Evolutionary conservation across 1,140 invertebrate species (phyloP).

Genomic region (Centruroides sculpturatus): DNA sequence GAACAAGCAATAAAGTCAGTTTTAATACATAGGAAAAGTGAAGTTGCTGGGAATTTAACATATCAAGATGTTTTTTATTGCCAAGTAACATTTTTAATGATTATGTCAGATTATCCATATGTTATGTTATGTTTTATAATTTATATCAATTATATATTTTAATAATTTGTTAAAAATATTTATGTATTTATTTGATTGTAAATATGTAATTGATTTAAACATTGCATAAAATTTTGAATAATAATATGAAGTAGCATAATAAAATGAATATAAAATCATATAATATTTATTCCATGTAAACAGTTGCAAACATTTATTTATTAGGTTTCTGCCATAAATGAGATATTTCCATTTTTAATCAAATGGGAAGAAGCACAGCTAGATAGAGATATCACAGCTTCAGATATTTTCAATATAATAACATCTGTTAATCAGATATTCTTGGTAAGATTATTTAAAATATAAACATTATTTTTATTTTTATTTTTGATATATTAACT

Average conservation of each 20-base stretch:
- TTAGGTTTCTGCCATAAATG: conserved; percentile 20
- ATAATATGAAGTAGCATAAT: too few species aligned
- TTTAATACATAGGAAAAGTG: neutral
- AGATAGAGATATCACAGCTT: conserved; percentile 15
- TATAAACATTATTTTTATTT: too few species aligned
- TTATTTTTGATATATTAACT: too few species aligned
- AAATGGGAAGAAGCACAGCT: conserved; percentile 26
- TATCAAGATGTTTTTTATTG: conserved; percentile 52
- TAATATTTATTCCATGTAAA: too few species aligned
- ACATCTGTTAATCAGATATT: conserved; percentile 25
- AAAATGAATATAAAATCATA: too few species aligned
- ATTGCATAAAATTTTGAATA: too few species aligned
- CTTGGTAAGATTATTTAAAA: conserved; percentile 18
- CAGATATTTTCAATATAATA: conserved; percentile 20
- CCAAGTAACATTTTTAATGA: conserved; percentile 36
- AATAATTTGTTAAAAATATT: too few species aligned
- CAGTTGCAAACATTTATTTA: neutral
- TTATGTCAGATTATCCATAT: neutral
- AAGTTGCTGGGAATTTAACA: conserved; percentile 31
- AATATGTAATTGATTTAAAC: too few species aligned
- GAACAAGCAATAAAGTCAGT: conserved; percentile 2
- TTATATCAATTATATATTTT: too few species aligned
- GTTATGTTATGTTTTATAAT: too few species aligned
- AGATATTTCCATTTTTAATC: conserved; percentile 25
- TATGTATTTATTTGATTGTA: too few species aligned